These are phyloP conservation scores for Lates japonicus DNA, from an alignment of 2,797 vertebrate genomes.

Conservation along the genomic window DNA sequence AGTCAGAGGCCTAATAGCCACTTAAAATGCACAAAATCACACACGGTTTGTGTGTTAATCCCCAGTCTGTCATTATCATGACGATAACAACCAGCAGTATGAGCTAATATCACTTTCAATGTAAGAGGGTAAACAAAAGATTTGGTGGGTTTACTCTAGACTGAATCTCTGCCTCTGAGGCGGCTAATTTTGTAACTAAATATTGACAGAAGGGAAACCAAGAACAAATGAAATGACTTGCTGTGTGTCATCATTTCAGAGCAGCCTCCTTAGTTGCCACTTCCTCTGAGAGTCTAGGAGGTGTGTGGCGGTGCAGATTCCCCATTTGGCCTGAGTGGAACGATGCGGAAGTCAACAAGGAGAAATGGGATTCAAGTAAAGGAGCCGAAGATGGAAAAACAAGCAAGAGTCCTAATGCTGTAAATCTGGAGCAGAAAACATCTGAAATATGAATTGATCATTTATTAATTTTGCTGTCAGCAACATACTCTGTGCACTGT, in stretches of 20 bases:
- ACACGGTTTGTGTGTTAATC: neutral
- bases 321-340: constrained; percentile 95
- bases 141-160: neutral
- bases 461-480: neutral
- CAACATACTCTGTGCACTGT: neutral
- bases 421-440: constrained; percentile 76
- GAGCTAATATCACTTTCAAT: neutral
- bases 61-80: neutral
- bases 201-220: constrained; percentile 19
- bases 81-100: neutral
- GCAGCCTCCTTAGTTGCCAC: constrained; percentile 29
- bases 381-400: constrained; percentile 85
- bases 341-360: constrained; percentile 90
- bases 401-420: constrained; percentile 81
- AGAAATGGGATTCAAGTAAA: constrained; percentile 93
- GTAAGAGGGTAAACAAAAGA: constrained; percentile 3
- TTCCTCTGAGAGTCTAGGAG: constrained; percentile 50
- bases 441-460: neutral
- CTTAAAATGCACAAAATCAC: neutral
- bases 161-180: constrained; percentile 6
- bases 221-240: neutral
- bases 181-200: constrained; percentile 1
- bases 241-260: constrained; percentile 71
- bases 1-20: neutral
- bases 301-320: constrained; percentile 77